These are phyloP conservation scores for Himantopus leucocephalus DNA, from an alignment of 2,113 vertebrate genomes.

Conservation along the genomic window DNA sequence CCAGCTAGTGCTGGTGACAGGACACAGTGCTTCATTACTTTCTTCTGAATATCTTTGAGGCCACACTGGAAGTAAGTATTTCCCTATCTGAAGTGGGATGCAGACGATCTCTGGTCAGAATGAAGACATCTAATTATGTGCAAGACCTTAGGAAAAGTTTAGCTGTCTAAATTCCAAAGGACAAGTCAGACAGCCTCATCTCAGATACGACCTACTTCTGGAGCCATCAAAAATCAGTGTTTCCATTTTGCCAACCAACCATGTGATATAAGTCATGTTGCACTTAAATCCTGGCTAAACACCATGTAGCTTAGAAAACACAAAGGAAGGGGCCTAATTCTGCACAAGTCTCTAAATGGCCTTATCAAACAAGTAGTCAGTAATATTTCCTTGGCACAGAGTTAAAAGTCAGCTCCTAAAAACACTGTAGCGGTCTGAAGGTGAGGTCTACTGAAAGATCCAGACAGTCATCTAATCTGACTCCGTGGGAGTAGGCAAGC, in stretches of 20 bases:
- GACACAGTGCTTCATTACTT: background rate
- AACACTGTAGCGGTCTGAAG: background rate
- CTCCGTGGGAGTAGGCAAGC: background rate
- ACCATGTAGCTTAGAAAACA: background rate
- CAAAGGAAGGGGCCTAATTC: background rate
- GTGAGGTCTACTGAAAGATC: background rate
- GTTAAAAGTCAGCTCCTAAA: background rate
- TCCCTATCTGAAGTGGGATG: background rate
- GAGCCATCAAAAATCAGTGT: background rate
- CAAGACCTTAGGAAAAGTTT: background rate
- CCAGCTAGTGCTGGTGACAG: background rate
- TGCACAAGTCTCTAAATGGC: background rate
- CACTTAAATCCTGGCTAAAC: background rate
- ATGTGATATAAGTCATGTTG: rapidly evolving
- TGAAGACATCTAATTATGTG: background rate
- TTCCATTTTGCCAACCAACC: background rate
- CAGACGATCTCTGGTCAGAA: background rate
- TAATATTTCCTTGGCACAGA: background rate
- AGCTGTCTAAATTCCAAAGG: background rate
- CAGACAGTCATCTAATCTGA: background rate
- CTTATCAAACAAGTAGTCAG: background rate
- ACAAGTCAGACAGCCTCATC: background rate
- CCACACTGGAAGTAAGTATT: background rate
- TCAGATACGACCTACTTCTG: background rate
- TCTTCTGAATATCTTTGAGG: background rate